Conservation (phyloP, 2,113 vertebrate species). For the Microcebus jonahi region DNA sequence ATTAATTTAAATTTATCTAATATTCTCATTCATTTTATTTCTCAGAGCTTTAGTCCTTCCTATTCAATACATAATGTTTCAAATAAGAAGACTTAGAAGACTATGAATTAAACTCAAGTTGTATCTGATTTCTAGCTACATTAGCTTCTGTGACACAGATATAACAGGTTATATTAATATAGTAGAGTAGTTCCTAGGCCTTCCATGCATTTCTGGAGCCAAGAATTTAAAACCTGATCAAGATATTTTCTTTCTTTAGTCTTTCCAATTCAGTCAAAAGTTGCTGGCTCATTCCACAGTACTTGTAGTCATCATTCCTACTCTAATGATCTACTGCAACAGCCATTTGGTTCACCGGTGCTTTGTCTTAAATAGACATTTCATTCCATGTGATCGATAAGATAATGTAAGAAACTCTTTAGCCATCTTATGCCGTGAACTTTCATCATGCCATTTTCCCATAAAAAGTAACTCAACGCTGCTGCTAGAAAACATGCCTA, state of each 20-base stretch:
- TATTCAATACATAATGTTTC: background rate
- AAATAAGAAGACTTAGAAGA: background rate
- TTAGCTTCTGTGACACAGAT: background rate
- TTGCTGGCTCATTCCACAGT: background rate
- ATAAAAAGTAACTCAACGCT: background rate
- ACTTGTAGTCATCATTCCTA: background rate
- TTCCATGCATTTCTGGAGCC: background rate
- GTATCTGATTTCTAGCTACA: background rate
- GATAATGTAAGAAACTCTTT: background rate
- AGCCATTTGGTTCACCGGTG: background rate
- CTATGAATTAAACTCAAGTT: background rate
- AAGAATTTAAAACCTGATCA: background rate
- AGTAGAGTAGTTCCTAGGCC: background rate
- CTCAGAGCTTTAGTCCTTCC: background rate
- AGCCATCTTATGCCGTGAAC: background rate
- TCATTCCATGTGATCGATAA: background rate
- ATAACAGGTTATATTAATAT: background rate
- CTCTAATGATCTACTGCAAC: background rate
- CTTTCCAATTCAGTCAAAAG: background rate
- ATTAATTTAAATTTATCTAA: background rate
- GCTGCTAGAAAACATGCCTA: background rate
- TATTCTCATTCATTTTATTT: background rate
- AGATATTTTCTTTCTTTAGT: background rate
- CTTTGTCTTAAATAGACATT: background rate
- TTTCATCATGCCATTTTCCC: background rate